Evolutionary conservation across 2,888 invertebrate species (phyloP).

Genomic region (Brachypalpus laphriformis): DNA sequence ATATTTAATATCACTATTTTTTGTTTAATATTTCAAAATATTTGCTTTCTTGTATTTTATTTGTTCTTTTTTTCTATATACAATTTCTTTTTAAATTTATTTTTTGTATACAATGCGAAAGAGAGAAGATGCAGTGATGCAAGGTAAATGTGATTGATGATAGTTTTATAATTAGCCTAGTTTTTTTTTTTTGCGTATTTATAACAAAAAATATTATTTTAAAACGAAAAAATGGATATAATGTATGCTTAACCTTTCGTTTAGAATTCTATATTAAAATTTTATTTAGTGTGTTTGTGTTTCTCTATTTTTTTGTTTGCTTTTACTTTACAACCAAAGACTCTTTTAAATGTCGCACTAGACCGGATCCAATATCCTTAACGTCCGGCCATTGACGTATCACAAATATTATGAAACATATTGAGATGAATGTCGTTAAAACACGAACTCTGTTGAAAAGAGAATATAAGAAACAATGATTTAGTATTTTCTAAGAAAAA

Average conservation of each 20-base stretch:
- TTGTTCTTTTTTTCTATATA: conserved; percentile 63
- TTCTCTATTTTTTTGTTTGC: conserved; percentile 42
- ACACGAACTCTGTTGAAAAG: conserved; percentile 90
- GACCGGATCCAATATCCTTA: conserved; percentile 91
- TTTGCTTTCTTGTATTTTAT: conserved; percentile 56
- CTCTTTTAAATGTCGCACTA: conserved; percentile 90
- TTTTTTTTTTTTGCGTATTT: conserved; percentile 32
- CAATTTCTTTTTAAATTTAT: conserved; percentile 48
- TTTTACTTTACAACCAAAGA: conserved; percentile 88
- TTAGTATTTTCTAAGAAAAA: conserved; percentile 5
- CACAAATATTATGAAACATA: conserved; percentile 91
- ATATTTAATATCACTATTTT: conserved; percentile 69
- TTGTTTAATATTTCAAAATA: conserved; percentile 56
- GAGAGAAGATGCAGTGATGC: conserved; percentile 62
- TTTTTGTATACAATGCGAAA: conserved; percentile 75
- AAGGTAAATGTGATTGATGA: conserved; percentile 64
- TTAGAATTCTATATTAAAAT: conserved; percentile 62
- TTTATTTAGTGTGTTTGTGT: conserved; percentile 35
- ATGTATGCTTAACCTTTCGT: conserved; percentile 28
- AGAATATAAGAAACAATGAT: conserved; percentile 18
- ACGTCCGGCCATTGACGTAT: conserved; percentile 96
- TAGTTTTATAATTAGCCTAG: conserved; percentile 49
- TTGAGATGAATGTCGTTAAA: conserved; percentile 91
- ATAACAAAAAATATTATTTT: conserved; percentile 36
- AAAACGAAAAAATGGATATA: conserved; percentile 30